Percentiles rank a stretch among this genome's conserved stretches.
phyloP scores from a whole-genome alignment of 2,888 invertebrate genomes.

The Prenolepis imparis region DNA sequence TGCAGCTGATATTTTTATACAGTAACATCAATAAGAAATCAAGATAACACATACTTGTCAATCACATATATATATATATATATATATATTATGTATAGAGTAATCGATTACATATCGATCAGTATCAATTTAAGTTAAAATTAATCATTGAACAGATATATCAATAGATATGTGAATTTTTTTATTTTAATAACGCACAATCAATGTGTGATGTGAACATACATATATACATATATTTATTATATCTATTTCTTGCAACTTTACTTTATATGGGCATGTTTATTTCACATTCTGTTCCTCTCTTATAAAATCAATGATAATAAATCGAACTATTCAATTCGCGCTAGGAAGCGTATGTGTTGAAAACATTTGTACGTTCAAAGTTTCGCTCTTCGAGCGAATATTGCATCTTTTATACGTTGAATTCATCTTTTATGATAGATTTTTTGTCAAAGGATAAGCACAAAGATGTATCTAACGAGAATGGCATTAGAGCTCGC shows the following conservation, averaged over 20 bases:
- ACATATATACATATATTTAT: background rate
- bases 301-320: background rate
- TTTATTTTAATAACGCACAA: background rate
- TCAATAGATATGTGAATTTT: conserved; percentile 7
- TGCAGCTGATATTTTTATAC: too few species aligned
- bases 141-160: background rate
- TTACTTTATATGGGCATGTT: too few species aligned
- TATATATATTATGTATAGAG: too few species aligned
- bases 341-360: background rate
- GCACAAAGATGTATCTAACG: background rate
- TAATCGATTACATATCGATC: background rate
- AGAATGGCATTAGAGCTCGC: background rate
- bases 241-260: background rate
- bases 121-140: background rate
- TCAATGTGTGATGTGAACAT: background rate
- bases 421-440: background rate
- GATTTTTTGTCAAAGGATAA: background rate
- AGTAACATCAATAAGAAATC: too few species aligned
- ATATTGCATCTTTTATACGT: background rate
- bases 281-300: background rate
- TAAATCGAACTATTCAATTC: background rate
- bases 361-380: background rate
- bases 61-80: too few species aligned
- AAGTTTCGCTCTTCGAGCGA: background rate
- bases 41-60: too few species aligned